phyloP scores from a whole-genome alignment of 2,797 vertebrate genomes.

The Semaprochilodus insignis region DNA sequence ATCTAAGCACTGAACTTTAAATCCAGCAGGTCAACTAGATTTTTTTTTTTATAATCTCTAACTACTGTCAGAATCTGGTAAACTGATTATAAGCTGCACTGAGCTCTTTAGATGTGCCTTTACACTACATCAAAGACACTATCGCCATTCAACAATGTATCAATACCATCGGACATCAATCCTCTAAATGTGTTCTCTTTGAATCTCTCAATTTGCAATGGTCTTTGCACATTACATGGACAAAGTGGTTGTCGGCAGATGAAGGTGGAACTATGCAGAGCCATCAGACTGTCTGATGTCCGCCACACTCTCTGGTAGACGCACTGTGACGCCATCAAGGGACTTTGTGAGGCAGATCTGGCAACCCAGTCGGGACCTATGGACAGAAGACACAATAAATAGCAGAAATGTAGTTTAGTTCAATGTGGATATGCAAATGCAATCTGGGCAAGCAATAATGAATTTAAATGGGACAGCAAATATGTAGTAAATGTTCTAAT shows the following conservation, averaged over 20 bases:
- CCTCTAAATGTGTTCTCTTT: background rate
- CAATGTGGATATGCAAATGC: background rate
- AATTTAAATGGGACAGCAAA: background rate
- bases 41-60: background rate
- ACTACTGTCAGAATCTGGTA: background rate
- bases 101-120: background rate
- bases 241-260: background rate
- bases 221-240: background rate
- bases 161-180: background rate
- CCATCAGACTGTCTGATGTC: slow-evolving; percentile 83
- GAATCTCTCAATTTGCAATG: background rate
- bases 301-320: slow-evolving; percentile 87
- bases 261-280: slow-evolving; percentile 29
- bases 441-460: background rate
- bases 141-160: background rate
- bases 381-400: slow-evolving; percentile 13
- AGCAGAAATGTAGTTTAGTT: background rate
- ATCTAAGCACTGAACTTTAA: background rate
- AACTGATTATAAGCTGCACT: background rate
- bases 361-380: slow-evolving; percentile 92
- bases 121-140: background rate
- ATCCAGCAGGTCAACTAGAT: background rate
- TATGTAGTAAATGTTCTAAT: background rate
- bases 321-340: slow-evolving; percentile 88
- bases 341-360: slow-evolving; percentile 89